These are phyloP conservation scores for Clistopyga incitator DNA, from an alignment of 2,888 invertebrate genomes.

Conservation along the genomic window DNA sequence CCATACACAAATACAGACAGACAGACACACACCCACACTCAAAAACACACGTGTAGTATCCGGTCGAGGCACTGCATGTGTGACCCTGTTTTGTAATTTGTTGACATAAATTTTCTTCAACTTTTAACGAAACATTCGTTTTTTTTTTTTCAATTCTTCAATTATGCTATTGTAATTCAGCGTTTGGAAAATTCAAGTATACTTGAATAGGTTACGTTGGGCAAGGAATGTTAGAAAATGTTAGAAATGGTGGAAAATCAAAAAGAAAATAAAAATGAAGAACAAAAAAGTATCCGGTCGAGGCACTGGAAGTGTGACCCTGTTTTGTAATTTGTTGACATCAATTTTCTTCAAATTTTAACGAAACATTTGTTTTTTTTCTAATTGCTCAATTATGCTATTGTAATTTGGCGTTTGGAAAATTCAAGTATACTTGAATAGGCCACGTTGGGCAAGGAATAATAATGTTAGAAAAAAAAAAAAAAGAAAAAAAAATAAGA, in stretches of 20 bases:
- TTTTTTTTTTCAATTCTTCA: neutral
- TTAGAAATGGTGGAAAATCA: too few relatives aligned
- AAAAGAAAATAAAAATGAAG: conserved; percentile 10
- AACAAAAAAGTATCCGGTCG: neutral
- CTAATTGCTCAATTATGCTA: neutral
- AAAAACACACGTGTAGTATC: neutral
- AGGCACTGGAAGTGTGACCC: neutral
- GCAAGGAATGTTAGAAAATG: too few relatives aligned
- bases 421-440: neutral
- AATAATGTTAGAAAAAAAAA: neutral
- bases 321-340: neutral
- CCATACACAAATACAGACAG: neutral
- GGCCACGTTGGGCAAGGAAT: conserved; percentile 2
- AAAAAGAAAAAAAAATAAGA: conserved; percentile 12
- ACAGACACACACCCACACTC: too few relatives aligned
- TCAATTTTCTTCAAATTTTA: neutral
- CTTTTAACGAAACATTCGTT: neutral
- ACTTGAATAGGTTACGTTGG: too few relatives aligned
- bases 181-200: neutral
- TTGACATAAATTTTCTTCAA: neutral
- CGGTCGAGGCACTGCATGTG: neutral
- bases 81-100: neutral
- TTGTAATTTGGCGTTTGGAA: neutral
- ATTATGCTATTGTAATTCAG: neutral
- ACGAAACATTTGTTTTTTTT: neutral